Base-by-base conservation (phyloP, 1,140 invertebrate species). In the Zophobas atratus region DNA sequence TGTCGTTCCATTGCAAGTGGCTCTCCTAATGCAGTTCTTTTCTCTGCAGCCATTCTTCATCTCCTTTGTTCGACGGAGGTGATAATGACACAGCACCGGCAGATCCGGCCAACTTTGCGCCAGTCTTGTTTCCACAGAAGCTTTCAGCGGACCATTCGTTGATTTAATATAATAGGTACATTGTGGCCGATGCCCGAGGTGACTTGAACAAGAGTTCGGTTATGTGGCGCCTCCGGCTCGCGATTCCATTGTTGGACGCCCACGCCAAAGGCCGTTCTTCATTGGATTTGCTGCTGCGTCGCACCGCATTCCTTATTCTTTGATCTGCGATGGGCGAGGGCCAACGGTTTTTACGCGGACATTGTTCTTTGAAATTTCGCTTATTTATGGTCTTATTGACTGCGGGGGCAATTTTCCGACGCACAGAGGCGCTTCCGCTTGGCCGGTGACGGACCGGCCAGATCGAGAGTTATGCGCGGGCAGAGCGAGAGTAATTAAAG, bases 101-200 rank as follows among this genome's bases (percentile, higher is more conserved):
- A 75, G 80, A 82, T 84, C 82, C 82, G 83, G 82, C 82, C 82
- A 84, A 82, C 81, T 83, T 82, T 74, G 75, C 70, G 73, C 74
- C 81, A 79, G 80, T 81, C 77, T 82, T 83, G 81, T 84, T 81
- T 82, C 81, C 77, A 79, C 57, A 76, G 67, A 20, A 48, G 76
- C 78, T 72, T 79, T 71, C 79, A 46, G 55, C 57, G 63, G 72
- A 55, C 74, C 78, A 81, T 70, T 81, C 83, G 81, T 81, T 84
- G 83, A 82, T 83, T 82, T 83, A 82, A 84, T 83, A 84, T 83
- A 84, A 84, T 84, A 83, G 83, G 81, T 82, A 81, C 78, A 83
- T 81, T 83, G 82, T 82, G 80, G 76, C 77, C 77, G 76, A 48
- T 77, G 80, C 76, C 73, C 75, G 80, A 80, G 81, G 79, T 80